Evolutionary conservation across 2,113 vertebrate genomes (phyloP), one percentile per base, ranked within the genome.

Genomic region (Ceuthmochares aereus): DNA sequence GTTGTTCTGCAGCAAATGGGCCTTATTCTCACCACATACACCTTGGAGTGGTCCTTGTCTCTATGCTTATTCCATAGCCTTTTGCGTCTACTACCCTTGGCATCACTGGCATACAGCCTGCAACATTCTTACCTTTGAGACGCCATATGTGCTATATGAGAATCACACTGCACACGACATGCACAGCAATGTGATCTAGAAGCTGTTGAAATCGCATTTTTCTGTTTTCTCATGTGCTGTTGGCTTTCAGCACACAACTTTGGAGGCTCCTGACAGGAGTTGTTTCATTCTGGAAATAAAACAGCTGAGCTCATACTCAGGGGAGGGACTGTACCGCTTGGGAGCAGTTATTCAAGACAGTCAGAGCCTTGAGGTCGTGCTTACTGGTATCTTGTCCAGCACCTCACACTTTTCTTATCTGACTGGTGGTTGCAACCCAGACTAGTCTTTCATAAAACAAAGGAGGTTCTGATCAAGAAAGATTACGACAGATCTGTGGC

Each of bases 361-460:
- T 9, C 14, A 73, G 7, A 19, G 25, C 8, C 29, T 56, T 3
- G 2, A 82, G 40, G 22, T 32, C 0, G 0, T 56, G 32, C 34
- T 69, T 70, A 10, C 26, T 82, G 42, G 9, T 70, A 25, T 30
- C 15, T 92, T 27, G 16, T 42, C 79, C 40, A 78, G 26, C 26
- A 42, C 20, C 32, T 74, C 45, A 22, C 9, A 29, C 5, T 63
- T 74, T 87, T 79, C 21, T 52, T 36, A 32, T 12, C n/a, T 64
- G 42, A 34, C 32, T 32, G 37, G 12, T 32, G 54, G 40, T 56
- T 55, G 66, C 40, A 67, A 51, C 20, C 6, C 29, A 74, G 47
- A 34, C 43, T 40, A 58, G n/a, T 25, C 51, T 47, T 81, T 54
- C 52, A 60, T 40, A 34, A 68, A 47, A 55, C 22, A 67, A 20